A percentile compares a stretch with the other conserved stretches of the same genome.
These are phyloP conservation scores for Clunio marinus DNA, from an alignment of 2,888 invertebrate species.

Conservation along the genomic window DNA sequence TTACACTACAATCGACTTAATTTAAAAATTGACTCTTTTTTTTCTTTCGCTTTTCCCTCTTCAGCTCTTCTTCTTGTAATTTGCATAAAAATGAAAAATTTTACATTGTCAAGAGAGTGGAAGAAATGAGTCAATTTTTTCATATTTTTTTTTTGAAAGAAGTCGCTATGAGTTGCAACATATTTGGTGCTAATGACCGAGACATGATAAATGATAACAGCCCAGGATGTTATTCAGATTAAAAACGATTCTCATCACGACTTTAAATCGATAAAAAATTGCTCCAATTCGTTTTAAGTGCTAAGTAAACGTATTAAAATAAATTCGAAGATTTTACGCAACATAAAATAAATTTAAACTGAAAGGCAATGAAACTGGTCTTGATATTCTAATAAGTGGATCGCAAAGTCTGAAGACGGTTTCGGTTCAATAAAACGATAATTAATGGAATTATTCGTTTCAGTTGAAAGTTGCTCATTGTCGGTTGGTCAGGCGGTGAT, in stretches of 20 bases:
- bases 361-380: not conserved
- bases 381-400: conserved; percentile 6
- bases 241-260: not conserved
- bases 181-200: not conserved
- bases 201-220: conserved; percentile 16
- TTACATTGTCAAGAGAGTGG: not conserved
- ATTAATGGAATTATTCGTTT: conserved; percentile 29
- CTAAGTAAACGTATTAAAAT: not conserved
- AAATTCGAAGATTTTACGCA: not conserved
- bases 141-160: too few relatives aligned
- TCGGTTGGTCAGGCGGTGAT: too few relatives aligned
- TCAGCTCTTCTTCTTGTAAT: too few relatives aligned
- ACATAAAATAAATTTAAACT: conserved; percentile 6
- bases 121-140: not conserved
- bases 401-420: not conserved
- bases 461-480: not conserved
- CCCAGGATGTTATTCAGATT: not conserved
- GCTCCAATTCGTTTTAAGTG: not conserved
- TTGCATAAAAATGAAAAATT: conserved; percentile 20
- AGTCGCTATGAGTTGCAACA: not conserved
- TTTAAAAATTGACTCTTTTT: conserved; percentile 2
- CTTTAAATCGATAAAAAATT: not conserved
- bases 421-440: conserved; percentile 17
- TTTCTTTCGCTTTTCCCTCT: not conserved
- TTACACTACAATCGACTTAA: not conserved